A percentile compares a stretch with the other conserved stretches of the same genome.
These are phyloP conservation scores for Chaetorhynchus papuensis DNA, from an alignment of 2,113 vertebrate species.

Conservation along the genomic window DNA sequence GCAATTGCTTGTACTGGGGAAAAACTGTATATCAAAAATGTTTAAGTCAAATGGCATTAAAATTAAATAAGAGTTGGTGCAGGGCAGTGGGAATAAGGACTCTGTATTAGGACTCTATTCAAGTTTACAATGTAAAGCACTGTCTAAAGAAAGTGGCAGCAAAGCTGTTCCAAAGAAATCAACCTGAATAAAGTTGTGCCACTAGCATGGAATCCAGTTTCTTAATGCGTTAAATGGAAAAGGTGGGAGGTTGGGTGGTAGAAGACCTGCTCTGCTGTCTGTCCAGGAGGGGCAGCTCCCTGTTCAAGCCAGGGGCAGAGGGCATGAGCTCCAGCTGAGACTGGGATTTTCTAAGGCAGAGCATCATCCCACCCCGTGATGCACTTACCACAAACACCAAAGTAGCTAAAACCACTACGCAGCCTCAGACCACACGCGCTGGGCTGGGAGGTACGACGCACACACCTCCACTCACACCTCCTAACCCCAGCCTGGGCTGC, in stretches of 20 bases:
- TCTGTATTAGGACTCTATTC: not conserved
- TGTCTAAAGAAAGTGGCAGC: not conserved
- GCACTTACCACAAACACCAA: not conserved
- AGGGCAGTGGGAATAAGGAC: not conserved
- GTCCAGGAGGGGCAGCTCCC: not conserved
- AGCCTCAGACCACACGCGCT: fast-evolving
- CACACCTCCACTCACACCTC: not conserved
- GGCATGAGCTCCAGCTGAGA: fast-evolving
- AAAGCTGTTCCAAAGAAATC: not conserved
- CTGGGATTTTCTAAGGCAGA: not conserved
- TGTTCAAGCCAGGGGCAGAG: fast-evolving
- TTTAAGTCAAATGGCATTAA: not conserved
- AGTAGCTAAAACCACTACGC: not conserved
- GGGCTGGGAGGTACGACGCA: not conserved
- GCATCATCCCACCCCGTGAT: fast-evolving
- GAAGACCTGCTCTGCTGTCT: not conserved
- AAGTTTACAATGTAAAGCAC: not conserved
- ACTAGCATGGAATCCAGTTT: not conserved
- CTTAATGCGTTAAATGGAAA: not conserved
- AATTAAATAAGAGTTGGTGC: not conserved
- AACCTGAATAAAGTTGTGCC: not conserved
- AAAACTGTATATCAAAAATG: not conserved
- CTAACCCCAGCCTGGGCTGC: not conserved
- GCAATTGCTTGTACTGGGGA: not conserved
- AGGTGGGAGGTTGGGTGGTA: not conserved